Evolutionary conservation across 2,888 invertebrate genomes (phyloP).

Genomic region (Clivina fossor): DNA sequence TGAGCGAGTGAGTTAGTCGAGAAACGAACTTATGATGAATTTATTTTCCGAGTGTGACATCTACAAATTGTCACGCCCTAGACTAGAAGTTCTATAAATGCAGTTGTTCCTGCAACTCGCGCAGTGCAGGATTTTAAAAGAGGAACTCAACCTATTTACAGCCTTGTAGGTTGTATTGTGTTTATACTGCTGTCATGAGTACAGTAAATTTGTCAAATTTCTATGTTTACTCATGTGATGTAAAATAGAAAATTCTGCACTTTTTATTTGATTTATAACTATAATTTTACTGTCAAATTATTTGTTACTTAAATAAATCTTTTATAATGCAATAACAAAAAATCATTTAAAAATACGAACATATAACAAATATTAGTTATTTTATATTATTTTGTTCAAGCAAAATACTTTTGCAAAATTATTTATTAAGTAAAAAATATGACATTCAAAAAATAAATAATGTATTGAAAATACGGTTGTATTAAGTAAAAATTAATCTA

Average conservation of each 20-base stretch:
- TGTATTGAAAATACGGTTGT: no score
- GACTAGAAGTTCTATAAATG: conserved; percentile 8
- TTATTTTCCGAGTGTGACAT: conserved; percentile 29
- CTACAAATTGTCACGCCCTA: conserved; percentile 32
- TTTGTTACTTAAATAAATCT: conserved; percentile 1
- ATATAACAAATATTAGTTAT: no score
- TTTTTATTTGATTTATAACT: conserved; percentile 7
- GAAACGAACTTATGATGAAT: conserved; percentile 27
- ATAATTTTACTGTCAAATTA: conserved; percentile 1
- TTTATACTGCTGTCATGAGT: conserved; percentile 13
- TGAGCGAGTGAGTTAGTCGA: background rate
- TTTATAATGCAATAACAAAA: no score
- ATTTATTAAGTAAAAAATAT: no score
- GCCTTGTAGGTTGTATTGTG: conserved; percentile 23
- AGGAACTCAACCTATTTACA: conserved; percentile 15
- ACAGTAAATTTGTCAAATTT: conserved; percentile 27
- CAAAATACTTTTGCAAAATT: no score
- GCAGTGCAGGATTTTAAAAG: conserved; percentile 22
- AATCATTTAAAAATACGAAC: no score
- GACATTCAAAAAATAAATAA: no score
- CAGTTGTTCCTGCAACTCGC: background rate
- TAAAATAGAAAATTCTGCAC: background rate
- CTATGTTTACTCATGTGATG: conserved; percentile 19
- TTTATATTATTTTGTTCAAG: no score
- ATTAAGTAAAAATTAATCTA: no score